A percentile compares a stretch with the other conserved stretches of the same genome.
Conservation (phyloP, 92 coral and sea anemone species). For the Phymanthus crucifer region DNA sequence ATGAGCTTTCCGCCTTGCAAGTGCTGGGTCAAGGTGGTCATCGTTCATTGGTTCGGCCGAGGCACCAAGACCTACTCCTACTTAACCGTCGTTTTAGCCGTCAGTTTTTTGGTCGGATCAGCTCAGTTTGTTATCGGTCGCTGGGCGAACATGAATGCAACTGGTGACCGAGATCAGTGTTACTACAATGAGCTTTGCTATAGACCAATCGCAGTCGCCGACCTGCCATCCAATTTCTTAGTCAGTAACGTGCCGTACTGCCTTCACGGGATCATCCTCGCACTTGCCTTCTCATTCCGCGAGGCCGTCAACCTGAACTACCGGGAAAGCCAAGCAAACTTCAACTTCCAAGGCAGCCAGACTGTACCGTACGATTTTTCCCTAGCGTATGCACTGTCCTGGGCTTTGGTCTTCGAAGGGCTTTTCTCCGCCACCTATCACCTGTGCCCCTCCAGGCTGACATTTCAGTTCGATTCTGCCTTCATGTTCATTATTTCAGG, state of each 20-base stretch:
- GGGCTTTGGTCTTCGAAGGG: constrained; percentile 92
- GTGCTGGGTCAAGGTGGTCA: constrained; percentile 66
- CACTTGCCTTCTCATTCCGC: constrained; percentile 78
- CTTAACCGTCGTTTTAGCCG: constrained; percentile 82
- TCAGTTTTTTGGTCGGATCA: constrained; percentile 89
- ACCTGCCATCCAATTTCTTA: constrained; percentile 89
- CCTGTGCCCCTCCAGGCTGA: constrained; percentile 91
- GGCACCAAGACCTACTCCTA: constrained; percentile 82
- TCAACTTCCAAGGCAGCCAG: background rate
- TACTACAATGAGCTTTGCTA: constrained; percentile 94
- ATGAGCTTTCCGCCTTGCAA: constrained; percentile 57
- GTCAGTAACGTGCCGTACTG: constrained; percentile 86
- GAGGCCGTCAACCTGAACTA: constrained; percentile 73
- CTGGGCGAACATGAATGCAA: constrained; percentile 86
- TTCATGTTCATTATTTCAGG: constrained; percentile 97
- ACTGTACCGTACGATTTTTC: constrained; percentile 74
- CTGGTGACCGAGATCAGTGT: constrained; percentile 92
- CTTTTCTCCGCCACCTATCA: constrained; percentile 92
- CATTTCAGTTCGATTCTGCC: constrained; percentile 98
- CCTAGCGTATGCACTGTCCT: constrained; percentile 83
- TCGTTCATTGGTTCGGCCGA: constrained; percentile 73
- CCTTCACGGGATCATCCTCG: constrained; percentile 74
- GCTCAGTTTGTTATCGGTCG: constrained; percentile 92
- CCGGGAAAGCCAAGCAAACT: background rate
- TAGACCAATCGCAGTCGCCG: constrained; percentile 81